These are phyloP conservation scores for Heteropelma amictum DNA, from an alignment of 2,888 invertebrate genomes.

Conservation along the genomic window DNA sequence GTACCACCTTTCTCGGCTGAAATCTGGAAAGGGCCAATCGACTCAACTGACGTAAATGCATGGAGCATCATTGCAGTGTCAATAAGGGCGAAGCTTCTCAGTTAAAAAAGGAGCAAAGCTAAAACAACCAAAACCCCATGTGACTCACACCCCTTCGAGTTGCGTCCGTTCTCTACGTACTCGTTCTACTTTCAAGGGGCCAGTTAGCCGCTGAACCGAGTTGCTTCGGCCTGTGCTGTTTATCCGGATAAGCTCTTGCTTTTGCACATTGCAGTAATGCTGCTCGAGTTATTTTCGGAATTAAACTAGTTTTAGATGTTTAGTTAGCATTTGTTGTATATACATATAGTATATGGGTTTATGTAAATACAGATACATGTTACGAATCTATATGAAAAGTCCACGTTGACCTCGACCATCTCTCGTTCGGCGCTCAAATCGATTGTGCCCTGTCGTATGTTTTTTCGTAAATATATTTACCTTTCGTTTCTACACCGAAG, in stretches of 20 bases:
- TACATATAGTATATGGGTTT: too few species aligned
- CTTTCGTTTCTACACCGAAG: not conserved
- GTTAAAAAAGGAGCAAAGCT: constrained; percentile 3
- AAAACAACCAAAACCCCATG: not conserved
- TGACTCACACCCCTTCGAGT: not conserved
- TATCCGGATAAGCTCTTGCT: constrained; percentile 12
- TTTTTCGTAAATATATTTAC: not conserved
- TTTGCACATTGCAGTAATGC: constrained; percentile 13
- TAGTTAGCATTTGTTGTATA: too few species aligned
- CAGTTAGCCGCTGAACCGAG: constrained; percentile 48
- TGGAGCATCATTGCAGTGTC: too few species aligned
- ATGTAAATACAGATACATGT: not conserved
- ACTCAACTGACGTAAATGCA: too few species aligned
- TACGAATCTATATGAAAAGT: not conserved
- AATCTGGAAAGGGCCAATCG: too few species aligned
- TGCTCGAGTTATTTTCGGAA: constrained; percentile 43
- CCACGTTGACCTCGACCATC: not conserved
- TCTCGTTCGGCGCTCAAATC: not conserved
- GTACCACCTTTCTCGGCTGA: too few species aligned
- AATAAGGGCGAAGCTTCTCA: too few species aligned
- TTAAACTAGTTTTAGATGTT: constrained; percentile 39
- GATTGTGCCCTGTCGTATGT: not conserved
- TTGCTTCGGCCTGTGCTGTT: constrained; percentile 25
- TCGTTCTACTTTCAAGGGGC: constrained; percentile 38
- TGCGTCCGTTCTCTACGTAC: constrained; percentile 5